phyloP scores from a whole-genome alignment of 2,113 vertebrate genomes.

The Tetrao urogallus region DNA sequence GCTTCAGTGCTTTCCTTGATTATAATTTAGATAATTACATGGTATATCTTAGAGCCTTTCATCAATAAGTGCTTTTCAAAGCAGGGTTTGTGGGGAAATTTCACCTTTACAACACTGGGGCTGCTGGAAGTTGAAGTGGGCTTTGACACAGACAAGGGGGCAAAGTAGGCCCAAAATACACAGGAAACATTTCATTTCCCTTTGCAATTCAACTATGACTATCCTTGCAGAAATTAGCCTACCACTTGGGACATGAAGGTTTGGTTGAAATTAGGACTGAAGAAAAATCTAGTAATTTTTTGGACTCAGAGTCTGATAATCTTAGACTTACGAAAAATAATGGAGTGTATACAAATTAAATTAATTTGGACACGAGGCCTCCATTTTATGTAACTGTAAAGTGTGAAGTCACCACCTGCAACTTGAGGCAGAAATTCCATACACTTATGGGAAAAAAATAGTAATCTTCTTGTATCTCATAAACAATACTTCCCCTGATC shows the following conservation, averaged over 20 bases:
- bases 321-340: background rate
- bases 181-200: background rate
- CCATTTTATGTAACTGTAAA: background rate
- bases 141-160: background rate
- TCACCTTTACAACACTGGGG: background rate
- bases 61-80: background rate
- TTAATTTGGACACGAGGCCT: background rate
- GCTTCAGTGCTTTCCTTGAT: background rate
- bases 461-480: background rate
- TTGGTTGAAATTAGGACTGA: background rate
- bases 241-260: background rate
- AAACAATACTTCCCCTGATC: background rate
- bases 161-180: background rate
- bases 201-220: background rate
- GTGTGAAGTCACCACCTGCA: background rate
- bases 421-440: background rate
- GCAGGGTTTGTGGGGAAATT: background rate
- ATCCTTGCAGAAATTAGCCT: background rate
- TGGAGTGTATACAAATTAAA: background rate
- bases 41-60: constrained; percentile 2
- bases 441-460: background rate
- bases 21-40: constrained; percentile 4
- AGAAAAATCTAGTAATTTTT: background rate
- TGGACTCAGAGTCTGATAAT: background rate
- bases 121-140: background rate